Evolutionary conservation across 2,113 vertebrate genomes (phyloP).

Genomic region (Cromileptes altivelis): DNA sequence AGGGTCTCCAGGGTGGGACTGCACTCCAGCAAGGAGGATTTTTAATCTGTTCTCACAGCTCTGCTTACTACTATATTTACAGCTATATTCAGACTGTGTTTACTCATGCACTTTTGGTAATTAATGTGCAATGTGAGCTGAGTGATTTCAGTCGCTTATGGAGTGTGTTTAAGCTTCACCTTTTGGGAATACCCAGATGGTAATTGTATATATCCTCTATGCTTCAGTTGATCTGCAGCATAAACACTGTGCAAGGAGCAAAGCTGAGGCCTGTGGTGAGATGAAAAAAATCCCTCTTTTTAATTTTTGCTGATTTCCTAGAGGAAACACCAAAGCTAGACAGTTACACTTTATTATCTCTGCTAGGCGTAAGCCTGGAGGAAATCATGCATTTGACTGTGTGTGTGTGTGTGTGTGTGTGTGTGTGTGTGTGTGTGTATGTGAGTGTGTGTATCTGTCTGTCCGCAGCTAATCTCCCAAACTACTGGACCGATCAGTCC

Average conservation of each 20-base stretch:
- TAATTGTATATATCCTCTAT: constrained; percentile 25
- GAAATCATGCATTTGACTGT: no score
- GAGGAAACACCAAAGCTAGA: background rate
- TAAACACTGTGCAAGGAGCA: background rate
- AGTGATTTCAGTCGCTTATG: constrained; percentile 11
- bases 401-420: no score
- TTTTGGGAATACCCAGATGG: constrained; percentile 49
- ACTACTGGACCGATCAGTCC: no score
- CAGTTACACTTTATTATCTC: background rate
- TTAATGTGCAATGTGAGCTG: constrained; percentile 8
- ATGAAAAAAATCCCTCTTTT: background rate
- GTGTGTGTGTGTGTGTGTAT: no score
- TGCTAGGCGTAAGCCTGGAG: no score
- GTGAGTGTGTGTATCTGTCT: no score
- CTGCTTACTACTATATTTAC: constrained; percentile 1
- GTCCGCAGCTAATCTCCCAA: no score
- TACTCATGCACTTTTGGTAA: constrained; percentile 36
- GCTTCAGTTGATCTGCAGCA: constrained; percentile 5
- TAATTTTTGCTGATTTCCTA: background rate
- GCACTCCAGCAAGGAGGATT: background rate
- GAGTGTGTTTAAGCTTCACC: constrained; percentile 39
- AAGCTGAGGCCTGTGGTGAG: background rate
- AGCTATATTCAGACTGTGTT: constrained; percentile 16
- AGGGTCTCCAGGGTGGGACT: constrained; percentile 12
- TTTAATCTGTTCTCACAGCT: constrained; percentile 38